A percentile compares a stretch with the other conserved stretches of the same genome.
Conservation (phyloP, 2,888 invertebrate genomes). For the Drosophila macrospina region DNA sequence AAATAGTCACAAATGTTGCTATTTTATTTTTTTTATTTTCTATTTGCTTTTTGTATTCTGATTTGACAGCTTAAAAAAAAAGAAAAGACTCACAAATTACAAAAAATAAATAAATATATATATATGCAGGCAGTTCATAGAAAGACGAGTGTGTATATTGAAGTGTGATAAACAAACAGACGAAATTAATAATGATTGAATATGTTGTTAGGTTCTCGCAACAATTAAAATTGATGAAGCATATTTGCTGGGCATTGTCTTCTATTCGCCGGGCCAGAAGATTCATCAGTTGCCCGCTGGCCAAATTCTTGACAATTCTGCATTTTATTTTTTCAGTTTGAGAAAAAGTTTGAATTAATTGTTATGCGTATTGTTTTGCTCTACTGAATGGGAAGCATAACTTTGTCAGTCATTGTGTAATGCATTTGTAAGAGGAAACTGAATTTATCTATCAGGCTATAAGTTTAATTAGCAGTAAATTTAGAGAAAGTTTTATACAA, state of each 20-base stretch:
- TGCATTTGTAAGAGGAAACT: no score
- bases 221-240: conserved; percentile 66
- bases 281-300: conserved; percentile 50
- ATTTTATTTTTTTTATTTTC: conserved; percentile 41
- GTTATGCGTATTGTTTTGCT: not conserved
- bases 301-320: conserved; percentile 53
- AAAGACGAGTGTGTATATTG: conserved; percentile 25
- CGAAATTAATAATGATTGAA: conserved; percentile 64
- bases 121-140: conserved; percentile 54
- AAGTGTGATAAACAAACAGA: conserved; percentile 44
- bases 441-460: no score
- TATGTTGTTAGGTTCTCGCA: conserved; percentile 39
- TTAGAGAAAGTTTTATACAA: no score
- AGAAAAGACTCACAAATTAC: conserved; percentile 31
- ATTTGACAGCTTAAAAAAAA: conserved; percentile 66
- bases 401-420: not conserved
- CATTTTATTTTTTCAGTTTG: conserved; percentile 3
- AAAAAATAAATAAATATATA: conserved; percentile 47
- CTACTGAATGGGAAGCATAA: not conserved
- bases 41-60: conserved; percentile 26
- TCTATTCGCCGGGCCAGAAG: conserved; percentile 22
- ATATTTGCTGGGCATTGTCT: conserved; percentile 22
- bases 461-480: no score
- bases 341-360: not conserved
- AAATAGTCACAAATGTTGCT: conserved; percentile 64